Percentiles rank a stretch among this genome's conserved stretches.
phyloP scores from a whole-genome alignment of 2,888 invertebrate species.

The Heteropelma amictum region DNA sequence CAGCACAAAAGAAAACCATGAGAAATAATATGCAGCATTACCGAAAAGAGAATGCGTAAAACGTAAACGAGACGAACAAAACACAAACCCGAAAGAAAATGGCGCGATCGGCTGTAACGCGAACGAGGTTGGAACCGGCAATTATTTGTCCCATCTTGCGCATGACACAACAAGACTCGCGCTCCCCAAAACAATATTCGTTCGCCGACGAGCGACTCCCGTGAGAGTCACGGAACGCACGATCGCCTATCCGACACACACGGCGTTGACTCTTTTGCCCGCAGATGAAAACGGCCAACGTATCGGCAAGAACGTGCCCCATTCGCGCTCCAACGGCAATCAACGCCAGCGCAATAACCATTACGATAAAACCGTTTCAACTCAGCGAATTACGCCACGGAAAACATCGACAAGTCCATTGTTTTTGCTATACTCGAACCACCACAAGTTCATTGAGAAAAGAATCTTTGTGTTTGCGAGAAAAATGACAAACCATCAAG shows the following conservation, averaged over 20 bases:
- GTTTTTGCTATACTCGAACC: too few relatives aligned
- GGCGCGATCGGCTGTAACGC: slow-evolving; percentile 2
- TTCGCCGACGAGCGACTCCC: slow-evolving; percentile 6
- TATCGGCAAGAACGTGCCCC: slow-evolving; percentile 36
- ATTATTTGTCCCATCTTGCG: slow-evolving; percentile 17
- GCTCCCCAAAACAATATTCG: slow-evolving; percentile 32
- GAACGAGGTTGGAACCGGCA: slow-evolving; percentile 21
- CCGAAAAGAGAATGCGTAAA: too few relatives aligned
- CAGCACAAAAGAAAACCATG: too few relatives aligned
- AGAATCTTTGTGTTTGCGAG: too few relatives aligned
- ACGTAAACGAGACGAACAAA: too few relatives aligned
- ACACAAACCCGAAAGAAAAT: not conserved
- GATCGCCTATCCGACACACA: not conserved
- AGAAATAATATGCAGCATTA: too few relatives aligned
- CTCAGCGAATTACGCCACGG: not conserved
- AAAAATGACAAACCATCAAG: too few relatives aligned
- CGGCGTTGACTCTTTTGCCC: slow-evolving; percentile 43
- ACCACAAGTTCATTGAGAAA: too few relatives aligned
- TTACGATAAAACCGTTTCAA: too few relatives aligned
- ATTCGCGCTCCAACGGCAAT: slow-evolving; percentile 7
- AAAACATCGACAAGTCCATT: slow-evolving; percentile 2
- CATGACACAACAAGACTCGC: slow-evolving; percentile 43
- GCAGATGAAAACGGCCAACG: slow-evolving; percentile 45
- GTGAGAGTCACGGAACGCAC: slow-evolving; percentile 19
- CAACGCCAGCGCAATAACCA: too few relatives aligned